These are phyloP conservation scores for Mustela nigripes DNA, from an alignment of 2,113 vertebrate species.

Conservation along the genomic window DNA sequence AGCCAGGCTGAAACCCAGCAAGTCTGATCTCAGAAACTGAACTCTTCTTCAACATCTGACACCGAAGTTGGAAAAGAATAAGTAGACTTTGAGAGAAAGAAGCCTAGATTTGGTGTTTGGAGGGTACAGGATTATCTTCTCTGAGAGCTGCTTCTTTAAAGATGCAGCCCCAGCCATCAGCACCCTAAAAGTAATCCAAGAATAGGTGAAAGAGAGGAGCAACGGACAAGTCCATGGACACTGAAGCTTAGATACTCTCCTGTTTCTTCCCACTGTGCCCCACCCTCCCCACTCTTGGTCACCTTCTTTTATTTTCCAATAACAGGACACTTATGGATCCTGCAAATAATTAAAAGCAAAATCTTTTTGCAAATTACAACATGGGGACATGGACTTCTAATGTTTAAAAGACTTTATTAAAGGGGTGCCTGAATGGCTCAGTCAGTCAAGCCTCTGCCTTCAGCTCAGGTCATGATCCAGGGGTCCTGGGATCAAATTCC, in stretches of 20 bases:
- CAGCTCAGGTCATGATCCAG: neutral
- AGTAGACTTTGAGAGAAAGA: neutral
- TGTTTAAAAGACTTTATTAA: conserved; percentile 34
- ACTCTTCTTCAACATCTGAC: conserved; percentile 20
- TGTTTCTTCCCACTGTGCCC: neutral
- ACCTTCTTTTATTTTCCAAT: neutral
- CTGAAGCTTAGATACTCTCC: neutral
- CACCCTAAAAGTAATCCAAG: conserved; percentile 14
- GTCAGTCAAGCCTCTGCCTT: neutral
- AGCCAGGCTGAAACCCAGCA: neutral
- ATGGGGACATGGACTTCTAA: neutral
- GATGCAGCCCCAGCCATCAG: neutral
- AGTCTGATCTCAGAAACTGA: conserved; percentile 1
- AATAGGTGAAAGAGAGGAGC: neutral
- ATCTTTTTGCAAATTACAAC: neutral
- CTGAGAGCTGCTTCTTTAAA: conserved; percentile 11
- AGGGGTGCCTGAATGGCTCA: neutral
- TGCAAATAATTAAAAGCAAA: conserved; percentile 61
- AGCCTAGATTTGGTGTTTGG: neutral
- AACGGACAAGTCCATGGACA: neutral
- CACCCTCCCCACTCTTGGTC: neutral
- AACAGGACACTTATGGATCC: neutral
- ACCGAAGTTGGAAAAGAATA: neutral
- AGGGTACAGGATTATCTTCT: conserved; percentile 50
- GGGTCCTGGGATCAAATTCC: neutral